Evolutionary conservation across 2,797 vertebrate species (phyloP), one percentile per base, ranked within the genome.

Genomic region (Hybognathus amarus): DNA sequence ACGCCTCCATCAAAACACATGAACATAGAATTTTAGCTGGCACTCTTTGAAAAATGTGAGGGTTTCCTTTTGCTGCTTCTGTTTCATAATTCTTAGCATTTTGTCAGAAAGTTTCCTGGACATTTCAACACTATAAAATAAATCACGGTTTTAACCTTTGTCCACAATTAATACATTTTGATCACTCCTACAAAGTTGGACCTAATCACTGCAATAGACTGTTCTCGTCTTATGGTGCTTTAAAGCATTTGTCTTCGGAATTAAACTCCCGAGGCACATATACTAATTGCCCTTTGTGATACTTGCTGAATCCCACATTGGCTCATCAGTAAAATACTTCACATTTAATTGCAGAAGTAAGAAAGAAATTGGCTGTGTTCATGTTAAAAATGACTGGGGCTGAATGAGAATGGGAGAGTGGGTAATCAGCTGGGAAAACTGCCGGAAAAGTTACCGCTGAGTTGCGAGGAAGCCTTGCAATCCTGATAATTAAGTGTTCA

Each of bases 111-210:
- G n/a, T 69, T 68, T 68, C 47, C 45, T 54, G 15, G 66, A 79
- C 63, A 38, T 68, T 38, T 79, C 7, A 4, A 15, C 15, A 38
- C 52, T 67, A 54, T 40, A 61, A n/a, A 74, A 36, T 56, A 63
- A 64, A 64, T 77, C 59, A 45, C n/a, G 30, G 6, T 47, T 78
- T 78, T 66, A 50, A 77, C 59, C 52, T 70, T 52, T 90, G 89
- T 89, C 85, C 88, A 88, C 87, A 66, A 84, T 89, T 86, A 87
- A 91, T 92, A 92, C 83, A 73, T 78, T 89, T 91, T 92, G 90
- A 91, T 91, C 89, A 85, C 89, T 87, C 91, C 91, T 24, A 93
- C 91, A 87, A 88, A 87, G 87, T 87, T 85, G 88, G 87, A 87
- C 84, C 88, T 92, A 90, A 91, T 93, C 91, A 91, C 90, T 90